A percentile compares a stretch with the other conserved stretches of the same genome.
These are phyloP conservation scores for Pica pica DNA, from an alignment of 2,113 vertebrate genomes.

Conservation along the genomic window DNA sequence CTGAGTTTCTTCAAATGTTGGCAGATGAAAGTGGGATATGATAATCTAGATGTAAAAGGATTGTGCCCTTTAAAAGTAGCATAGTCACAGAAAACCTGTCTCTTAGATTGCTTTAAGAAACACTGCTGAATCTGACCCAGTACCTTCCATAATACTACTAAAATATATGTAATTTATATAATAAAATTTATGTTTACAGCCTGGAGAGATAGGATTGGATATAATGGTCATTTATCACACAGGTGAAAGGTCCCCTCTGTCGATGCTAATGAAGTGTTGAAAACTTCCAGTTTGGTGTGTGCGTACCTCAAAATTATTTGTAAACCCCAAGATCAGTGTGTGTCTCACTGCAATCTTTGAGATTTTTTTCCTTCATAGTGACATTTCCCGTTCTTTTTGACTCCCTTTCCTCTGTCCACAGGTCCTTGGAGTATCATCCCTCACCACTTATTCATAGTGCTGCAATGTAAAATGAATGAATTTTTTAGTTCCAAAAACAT, in stretches of 20 bases:
- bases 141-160: background rate
- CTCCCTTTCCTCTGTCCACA: background rate
- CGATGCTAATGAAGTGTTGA: background rate
- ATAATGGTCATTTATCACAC: background rate
- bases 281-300: background rate
- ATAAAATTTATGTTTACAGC: background rate
- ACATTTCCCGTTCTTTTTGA: background rate
- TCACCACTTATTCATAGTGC: background rate
- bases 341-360: background rate
- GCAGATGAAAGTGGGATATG: background rate
- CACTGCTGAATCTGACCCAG: background rate
- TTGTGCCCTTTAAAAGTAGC: background rate
- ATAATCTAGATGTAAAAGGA: background rate
- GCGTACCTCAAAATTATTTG: background rate
- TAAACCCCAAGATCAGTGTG: background rate
- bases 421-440: background rate
- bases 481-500: background rate
- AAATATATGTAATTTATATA: background rate
- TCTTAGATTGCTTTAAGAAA: background rate
- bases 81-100: background rate
- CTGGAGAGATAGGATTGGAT: background rate
- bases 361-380: background rate
- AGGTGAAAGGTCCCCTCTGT: background rate
- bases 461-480: background rate
- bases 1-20: background rate